Percentiles rank a stretch among this genome's conserved stretches.
phyloP scores from a whole-genome alignment of 2,113 vertebrate species.

The Phyllostomus hastatus region DNA sequence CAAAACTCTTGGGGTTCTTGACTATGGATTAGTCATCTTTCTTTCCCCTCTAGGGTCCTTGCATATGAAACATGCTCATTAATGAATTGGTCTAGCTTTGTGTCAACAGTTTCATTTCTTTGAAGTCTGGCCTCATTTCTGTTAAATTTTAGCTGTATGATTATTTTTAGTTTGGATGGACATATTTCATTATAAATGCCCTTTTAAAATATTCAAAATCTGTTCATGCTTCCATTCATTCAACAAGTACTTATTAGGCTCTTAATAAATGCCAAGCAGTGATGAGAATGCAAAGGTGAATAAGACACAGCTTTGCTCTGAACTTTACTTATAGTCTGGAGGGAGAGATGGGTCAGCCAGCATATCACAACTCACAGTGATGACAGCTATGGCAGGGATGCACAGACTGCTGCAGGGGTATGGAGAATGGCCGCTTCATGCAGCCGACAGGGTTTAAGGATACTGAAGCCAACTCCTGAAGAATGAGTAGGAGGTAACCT shows the following conservation, averaged over 20 bases:
- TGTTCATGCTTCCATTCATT: conserved; percentile 41
- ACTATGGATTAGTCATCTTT: background rate
- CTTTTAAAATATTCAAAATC: conserved; percentile 65
- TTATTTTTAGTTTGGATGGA: conserved; percentile 54
- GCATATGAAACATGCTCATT: background rate
- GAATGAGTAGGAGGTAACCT: background rate
- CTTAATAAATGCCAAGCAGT: conserved; percentile 36
- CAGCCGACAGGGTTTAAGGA: background rate
- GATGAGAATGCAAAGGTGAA: conserved; percentile 26
- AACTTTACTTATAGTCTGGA: conserved; percentile 20
- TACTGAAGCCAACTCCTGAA: background rate
- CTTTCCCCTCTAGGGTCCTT: background rate
- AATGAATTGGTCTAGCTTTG: conserved; percentile 16
- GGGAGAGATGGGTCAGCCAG: background rate
- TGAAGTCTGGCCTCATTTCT: conserved; percentile 41
- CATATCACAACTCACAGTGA: background rate
- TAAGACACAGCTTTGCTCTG: background rate
- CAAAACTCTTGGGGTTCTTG: background rate
- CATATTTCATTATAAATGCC: conserved; percentile 63
- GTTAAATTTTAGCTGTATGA: background rate
- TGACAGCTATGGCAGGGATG: background rate
- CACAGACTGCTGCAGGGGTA: background rate
- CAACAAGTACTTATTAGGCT: conserved; percentile 31
- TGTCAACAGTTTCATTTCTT: conserved; percentile 28
- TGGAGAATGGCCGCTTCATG: fast-evolving